Evolutionary conservation across 2,888 invertebrate species (phyloP).

Genomic region (Tenthredo livida): DNA sequence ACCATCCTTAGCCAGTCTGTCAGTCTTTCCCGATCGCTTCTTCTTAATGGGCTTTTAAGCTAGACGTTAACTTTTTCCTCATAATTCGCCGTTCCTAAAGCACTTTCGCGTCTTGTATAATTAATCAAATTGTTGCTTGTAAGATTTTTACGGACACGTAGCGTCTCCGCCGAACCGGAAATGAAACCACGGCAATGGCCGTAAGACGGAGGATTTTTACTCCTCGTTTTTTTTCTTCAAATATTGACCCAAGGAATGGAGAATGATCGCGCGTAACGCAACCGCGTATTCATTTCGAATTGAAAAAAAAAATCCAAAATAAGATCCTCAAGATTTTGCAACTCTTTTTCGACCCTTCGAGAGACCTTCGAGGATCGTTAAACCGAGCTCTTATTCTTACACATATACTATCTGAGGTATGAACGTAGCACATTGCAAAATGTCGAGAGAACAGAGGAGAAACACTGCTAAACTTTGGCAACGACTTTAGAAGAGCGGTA

Average conservation of each 20-base stretch:
- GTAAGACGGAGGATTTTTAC: too few relatives aligned
- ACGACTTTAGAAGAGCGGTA: constrained; percentile 40
- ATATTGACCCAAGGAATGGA: too few relatives aligned
- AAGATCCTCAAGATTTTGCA: not conserved
- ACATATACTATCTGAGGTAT: not conserved
- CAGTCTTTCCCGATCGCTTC: not conserved
- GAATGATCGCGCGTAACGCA: not conserved
- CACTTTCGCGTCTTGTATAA: constrained; percentile 10
- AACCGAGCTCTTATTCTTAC: not conserved
- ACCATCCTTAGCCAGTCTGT: not conserved
- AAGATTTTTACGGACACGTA: not conserved
- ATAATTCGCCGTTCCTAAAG: not conserved
- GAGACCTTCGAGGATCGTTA: not conserved
- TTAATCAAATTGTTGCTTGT: not conserved
- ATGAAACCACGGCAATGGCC: not conserved
- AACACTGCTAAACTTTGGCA: constrained; percentile 14
- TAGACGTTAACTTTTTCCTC: constrained; percentile 9
- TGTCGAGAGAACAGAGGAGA: not conserved
- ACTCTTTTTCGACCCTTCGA: not conserved
- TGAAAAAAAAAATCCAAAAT: not conserved
- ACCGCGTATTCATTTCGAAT: not conserved
- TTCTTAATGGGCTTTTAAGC: constrained; percentile 30
- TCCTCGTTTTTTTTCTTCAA: too few relatives aligned
- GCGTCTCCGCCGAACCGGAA: not conserved
- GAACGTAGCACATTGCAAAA: not conserved